phyloP scores from a whole-genome alignment of 2,797 vertebrate genomes.

The Galago senegalensis region DNA sequence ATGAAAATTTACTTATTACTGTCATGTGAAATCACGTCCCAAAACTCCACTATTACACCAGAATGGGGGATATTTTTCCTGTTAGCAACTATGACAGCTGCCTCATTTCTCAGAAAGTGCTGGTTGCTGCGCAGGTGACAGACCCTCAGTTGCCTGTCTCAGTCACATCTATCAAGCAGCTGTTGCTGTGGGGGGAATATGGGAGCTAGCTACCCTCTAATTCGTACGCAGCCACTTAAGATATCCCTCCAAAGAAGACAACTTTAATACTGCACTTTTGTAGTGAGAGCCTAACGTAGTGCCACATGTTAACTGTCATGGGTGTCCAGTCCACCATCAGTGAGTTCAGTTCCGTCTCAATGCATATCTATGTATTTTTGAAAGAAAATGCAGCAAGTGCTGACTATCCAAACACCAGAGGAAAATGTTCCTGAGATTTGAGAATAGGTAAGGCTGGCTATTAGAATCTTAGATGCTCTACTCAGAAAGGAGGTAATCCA shows the following conservation, averaged over 20 bases:
- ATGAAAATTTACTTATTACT: not conserved
- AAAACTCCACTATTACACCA: not conserved
- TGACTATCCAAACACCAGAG: not conserved
- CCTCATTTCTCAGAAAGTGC: not conserved
- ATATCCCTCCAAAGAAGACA: not conserved
- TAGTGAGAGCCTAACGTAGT: not conserved
- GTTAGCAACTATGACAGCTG: not conserved
- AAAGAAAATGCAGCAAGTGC: slow-evolving; percentile 32
- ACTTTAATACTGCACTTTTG: not conserved
- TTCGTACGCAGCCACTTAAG: slow-evolving; percentile 9
- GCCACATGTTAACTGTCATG: not conserved
- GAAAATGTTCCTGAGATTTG: not conserved
- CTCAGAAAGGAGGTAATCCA: not conserved
- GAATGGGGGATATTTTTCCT: not conserved
- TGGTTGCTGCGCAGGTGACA: slow-evolving; percentile 15
- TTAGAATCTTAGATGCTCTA: not conserved
- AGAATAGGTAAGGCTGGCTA: not conserved
- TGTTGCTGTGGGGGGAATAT: not conserved
- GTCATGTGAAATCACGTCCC: not conserved
- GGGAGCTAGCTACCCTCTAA: not conserved
- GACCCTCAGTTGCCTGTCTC: slow-evolving; percentile 27
- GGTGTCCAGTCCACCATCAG: not conserved
- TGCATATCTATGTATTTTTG: not conserved
- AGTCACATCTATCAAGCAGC: not conserved
- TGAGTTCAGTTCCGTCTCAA: not conserved